Conservation (phyloP, 2,113 vertebrate species). For the Mungos mungo region DNA sequence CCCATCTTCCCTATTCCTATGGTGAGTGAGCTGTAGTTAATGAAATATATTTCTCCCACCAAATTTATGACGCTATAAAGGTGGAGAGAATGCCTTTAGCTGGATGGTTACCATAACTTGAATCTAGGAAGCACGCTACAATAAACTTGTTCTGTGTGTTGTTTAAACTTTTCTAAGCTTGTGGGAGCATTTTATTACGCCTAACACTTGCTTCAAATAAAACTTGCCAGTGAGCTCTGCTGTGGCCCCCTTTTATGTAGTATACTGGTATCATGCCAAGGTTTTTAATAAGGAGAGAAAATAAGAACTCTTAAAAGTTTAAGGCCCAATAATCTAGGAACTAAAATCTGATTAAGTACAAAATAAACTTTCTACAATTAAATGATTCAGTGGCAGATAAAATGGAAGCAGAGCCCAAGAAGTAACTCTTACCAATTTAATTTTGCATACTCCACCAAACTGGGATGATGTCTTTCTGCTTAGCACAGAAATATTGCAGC, state of each 20-base stretch:
- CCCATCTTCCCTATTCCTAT: not conserved
- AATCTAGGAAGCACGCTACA: conserved; percentile 13
- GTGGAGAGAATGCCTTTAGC: not conserved
- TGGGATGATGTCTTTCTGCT: not conserved
- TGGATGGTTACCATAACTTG: not conserved
- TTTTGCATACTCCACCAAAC: conserved; percentile 18
- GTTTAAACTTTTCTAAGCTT: conserved; percentile 48
- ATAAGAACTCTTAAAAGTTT: conserved; percentile 56
- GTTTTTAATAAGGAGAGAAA: conserved; percentile 66
- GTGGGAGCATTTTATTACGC: not conserved
- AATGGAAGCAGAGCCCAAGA: conserved; percentile 1
- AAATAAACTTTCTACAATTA: conserved; percentile 76
- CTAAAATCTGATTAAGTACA: conserved; percentile 68
- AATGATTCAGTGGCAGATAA: conserved; percentile 53
- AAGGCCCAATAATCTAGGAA: conserved; percentile 60
- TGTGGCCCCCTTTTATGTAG: conserved; percentile 1
- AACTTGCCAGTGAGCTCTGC: not conserved
- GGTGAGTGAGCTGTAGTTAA: not conserved
- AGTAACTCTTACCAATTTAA: conserved; percentile 54
- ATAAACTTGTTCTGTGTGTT: not conserved
- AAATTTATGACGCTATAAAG: conserved; percentile 7
- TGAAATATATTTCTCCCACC: conserved; percentile 2
- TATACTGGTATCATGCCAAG: conserved; percentile 6
- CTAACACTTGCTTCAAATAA: conserved; percentile 34
- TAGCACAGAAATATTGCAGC: not conserved